These are phyloP conservation scores for Puntigrus tetrazona DNA, from an alignment of 2,113 vertebrate species.

Conservation along the genomic window DNA sequence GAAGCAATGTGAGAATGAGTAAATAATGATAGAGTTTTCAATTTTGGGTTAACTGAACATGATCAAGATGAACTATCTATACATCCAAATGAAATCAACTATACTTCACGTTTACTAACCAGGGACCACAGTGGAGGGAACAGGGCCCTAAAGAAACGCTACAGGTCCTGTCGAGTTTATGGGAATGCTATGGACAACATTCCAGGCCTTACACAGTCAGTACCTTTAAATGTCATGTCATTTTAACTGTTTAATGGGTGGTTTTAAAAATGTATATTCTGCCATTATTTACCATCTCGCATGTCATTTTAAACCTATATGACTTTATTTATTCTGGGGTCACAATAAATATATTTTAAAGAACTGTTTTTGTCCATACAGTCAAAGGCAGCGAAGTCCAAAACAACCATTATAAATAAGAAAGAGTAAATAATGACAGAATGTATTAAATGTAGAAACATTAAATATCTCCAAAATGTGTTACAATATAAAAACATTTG, in stretches of 20 bases:
- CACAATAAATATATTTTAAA: not conserved
- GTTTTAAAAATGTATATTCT: not conserved
- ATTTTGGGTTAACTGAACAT: not conserved
- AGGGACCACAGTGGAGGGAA: slow-evolving; percentile 99
- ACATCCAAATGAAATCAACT: not conserved
- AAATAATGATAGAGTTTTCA: not conserved
- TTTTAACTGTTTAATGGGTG: not conserved
- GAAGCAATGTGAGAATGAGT: not conserved
- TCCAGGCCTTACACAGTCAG: slow-evolving; percentile 93
- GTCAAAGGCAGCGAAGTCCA: not conserved
- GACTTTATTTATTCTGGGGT: not conserved
- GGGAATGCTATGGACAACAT: slow-evolving; percentile 89
- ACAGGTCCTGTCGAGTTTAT: slow-evolving; percentile 86
- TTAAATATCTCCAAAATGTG: no score
- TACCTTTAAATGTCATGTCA: slow-evolving; percentile 23
- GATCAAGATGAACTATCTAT: not conserved
- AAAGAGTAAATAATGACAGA: no score
- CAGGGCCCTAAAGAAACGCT: slow-evolving; percentile 75
- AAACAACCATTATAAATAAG: not conserved
- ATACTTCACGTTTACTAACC: not conserved
- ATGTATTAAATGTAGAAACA: not conserved
- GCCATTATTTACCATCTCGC: not conserved
- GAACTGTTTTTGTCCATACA: not conserved
- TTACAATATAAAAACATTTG: no score
- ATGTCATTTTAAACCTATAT: not conserved